phyloP scores from a whole-genome alignment of 2,888 invertebrate genomes.

The Mantis religiosa region DNA sequence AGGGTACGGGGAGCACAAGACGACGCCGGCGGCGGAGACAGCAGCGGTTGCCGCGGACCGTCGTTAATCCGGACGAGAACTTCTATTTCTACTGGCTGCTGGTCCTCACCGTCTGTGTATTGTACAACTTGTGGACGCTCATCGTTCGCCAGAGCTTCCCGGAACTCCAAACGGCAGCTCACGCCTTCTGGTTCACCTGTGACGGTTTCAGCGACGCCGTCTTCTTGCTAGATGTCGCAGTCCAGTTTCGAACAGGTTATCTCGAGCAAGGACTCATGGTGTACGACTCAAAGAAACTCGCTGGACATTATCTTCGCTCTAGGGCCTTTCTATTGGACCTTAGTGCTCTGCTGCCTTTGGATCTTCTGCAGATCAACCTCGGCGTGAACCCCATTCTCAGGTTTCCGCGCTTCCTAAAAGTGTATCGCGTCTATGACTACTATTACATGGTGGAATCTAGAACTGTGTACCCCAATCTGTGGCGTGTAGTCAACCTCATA shows the following conservation, averaged over 20 bases:
- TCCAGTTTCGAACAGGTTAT: conserved; percentile 92
- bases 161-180: conserved; percentile 74
- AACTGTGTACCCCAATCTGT: conserved; percentile 93
- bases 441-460: conserved; percentile 95
- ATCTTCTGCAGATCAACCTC: conserved; percentile 78
- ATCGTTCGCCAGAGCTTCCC: conserved; percentile 94
- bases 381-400: conserved; percentile 83
- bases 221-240: conserved; percentile 82
- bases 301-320: conserved; percentile 82
- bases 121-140: conserved; percentile 93
- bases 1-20: conserved; percentile 44
- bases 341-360: conserved; percentile 76
- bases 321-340: conserved; percentile 81
- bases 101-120: conserved; percentile 80
- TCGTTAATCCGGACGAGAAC: conserved; percentile 93
- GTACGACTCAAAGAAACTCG: conserved; percentile 84
- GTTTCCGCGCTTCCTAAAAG: conserved; percentile 84
- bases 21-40: conserved; percentile 60
- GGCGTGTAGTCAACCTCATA: conserved; percentile 91
- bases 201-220: conserved; percentile 84
- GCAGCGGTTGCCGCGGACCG: conserved; percentile 64
- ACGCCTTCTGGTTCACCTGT: conserved; percentile 73
- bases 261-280: conserved; percentile 91
- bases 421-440: conserved; percentile 85
- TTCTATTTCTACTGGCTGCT: conserved; percentile 95